Conservation (phyloP, 2,113 vertebrate species). For the Halichoerus grypus region DNA sequence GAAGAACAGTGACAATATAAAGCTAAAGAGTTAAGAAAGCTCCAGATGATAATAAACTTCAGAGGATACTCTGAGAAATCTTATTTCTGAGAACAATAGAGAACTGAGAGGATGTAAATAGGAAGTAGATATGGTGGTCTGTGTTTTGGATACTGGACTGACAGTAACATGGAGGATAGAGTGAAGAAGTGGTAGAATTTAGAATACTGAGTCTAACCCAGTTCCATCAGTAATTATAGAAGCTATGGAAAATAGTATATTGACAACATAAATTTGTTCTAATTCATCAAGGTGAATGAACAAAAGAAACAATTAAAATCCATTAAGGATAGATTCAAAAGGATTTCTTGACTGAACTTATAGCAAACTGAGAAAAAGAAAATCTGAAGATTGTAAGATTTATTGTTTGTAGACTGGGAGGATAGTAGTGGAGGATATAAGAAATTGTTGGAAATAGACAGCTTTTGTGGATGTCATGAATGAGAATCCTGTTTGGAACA, state of each 20-base stretch:
- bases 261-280: not conserved
- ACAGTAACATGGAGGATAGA: not conserved
- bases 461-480: not conserved
- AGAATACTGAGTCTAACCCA: not conserved
- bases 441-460: not conserved
- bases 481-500: not conserved
- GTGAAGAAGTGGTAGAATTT: not conserved
- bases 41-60: not conserved
- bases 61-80: not conserved
- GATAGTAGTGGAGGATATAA: not conserved
- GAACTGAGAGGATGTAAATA: not conserved
- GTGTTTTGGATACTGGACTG: not conserved
- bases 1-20: not conserved
- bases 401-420: not conserved
- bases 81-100: not conserved
- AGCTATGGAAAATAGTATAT: not conserved
- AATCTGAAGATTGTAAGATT: not conserved
- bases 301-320: not conserved
- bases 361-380: not conserved
- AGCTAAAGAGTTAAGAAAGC: not conserved
- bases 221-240: not conserved
- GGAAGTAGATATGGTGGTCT: accelerated
- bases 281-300: not conserved
- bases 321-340: not conserved
- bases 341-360: not conserved